Evolutionary conservation across 2,888 invertebrate species (phyloP).

Genomic region (Zootermopsis nevadensis): DNA sequence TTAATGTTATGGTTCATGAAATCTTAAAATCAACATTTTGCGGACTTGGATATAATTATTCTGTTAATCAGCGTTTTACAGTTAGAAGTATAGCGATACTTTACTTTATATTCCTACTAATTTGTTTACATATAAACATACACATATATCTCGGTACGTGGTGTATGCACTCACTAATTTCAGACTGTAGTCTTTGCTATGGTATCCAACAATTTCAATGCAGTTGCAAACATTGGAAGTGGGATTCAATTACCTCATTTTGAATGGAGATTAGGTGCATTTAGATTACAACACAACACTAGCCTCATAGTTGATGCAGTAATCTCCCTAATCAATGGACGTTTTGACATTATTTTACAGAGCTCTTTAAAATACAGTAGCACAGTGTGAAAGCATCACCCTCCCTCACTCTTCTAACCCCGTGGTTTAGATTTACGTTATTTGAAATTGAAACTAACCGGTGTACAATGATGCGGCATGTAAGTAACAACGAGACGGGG

Average conservation of each 20-base stretch:
- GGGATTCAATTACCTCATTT: conserved; percentile 47
- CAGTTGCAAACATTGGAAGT: conserved; percentile 40
- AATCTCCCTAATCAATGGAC: conserved; percentile 33
- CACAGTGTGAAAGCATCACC: not conserved
- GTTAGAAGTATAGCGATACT: too few relatives aligned
- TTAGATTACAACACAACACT: conserved; percentile 17
- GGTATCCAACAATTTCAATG: conserved; percentile 13
- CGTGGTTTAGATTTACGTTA: conserved; percentile 26
- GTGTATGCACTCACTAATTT: not conserved
- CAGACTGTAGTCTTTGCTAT: not conserved
- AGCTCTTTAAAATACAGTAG: not conserved
- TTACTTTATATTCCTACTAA: too few relatives aligned
- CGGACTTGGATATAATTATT: too few relatives aligned
- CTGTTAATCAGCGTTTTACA: too few relatives aligned
- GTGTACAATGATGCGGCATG: not conserved
- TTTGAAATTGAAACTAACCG: conserved; percentile 38
- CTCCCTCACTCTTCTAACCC: not conserved
- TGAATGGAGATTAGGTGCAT: conserved; percentile 46
- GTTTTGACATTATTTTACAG: conserved; percentile 32
- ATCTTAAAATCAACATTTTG: too few relatives aligned
- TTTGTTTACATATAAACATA: conserved; percentile 3
- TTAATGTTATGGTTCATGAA: too few relatives aligned
- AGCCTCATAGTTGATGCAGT: conserved; percentile 1
- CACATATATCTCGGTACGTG: not conserved
- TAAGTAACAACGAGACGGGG: not conserved